Base-by-base conservation (phyloP, 1,140 invertebrate genomes). In the Trachymyrmex cornetzi region DNA sequence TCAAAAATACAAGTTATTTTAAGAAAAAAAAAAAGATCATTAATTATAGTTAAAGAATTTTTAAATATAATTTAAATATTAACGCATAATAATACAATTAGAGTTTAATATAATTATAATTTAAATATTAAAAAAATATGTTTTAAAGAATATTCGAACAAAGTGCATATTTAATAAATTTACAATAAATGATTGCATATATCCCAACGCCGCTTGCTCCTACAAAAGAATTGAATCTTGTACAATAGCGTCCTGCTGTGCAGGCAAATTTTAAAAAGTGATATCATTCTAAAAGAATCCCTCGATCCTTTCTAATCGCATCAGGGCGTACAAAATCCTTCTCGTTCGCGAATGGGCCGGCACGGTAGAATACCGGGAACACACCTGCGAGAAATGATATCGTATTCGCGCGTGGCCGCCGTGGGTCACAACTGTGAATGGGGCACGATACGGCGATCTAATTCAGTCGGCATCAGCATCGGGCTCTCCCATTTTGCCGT, bases 351-450 rank as follows among this genome's bases (percentile, higher is more conserved):
- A 85, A 85, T 50, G 69, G 27, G 19, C 38, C 77, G 64, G 22
- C 72, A 22, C 34, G 50, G 55, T 30, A 14, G 34, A 77, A 77
- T 64, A 44, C 16, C 38, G 50, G 74, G 53, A 55, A 77, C 63
- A 74, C 89, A 90, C 89, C 89, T 90, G 89, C 87, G 84, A 59
- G 69, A 48, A 64, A 77, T 71, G 89, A 90, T 90, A 90, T 90
- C 89, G 86, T 90, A 90, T 90, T 88, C 89, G 89, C 89, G 89
- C 89, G 89, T 90, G 86, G 89, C 81, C 67, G 53, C 48, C 80
- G 55, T 30, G 66, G 88, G 61, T 69, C 81, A 81, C 80, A 72
- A 27, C 59, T 71, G 55, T 90, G 89, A 90, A 90, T 88, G 89
- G 82, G 24, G 11, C 48, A 12, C 77, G 59, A 87, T 77, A 85